Base-by-base conservation (phyloP, 2,888 invertebrate species). In the Nomada fucata region DNA sequence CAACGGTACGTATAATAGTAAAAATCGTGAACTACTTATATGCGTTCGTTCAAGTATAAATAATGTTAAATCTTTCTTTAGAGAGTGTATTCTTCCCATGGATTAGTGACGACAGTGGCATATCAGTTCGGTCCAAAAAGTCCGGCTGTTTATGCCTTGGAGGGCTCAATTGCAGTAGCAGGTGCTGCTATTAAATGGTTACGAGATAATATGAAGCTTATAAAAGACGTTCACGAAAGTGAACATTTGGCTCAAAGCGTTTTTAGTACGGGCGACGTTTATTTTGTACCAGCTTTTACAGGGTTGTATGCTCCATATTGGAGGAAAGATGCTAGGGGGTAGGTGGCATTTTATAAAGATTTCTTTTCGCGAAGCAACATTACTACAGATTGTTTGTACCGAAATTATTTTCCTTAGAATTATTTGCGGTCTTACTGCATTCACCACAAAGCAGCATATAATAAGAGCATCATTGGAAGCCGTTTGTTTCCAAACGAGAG, bases 261-360 rank as follows among this genome's bases (percentile, higher is more conserved):
- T 52, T 96, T 97, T 89, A 97, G 97, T 61, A 98, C 98, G 0
- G 98, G 98, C 0, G 99, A 99, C 90, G 98, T 99, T 18, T 99
- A 99, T 94, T 99, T 99, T 94, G 99, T 99, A 42, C 99, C 99
- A 0, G 99, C 99, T 0, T 99, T 99, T 93, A 98, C 97, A 63
- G 99, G 99, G 0, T 94, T 99, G 0, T 99, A 98, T 94, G 99
- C 99, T 72, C 99, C 99, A 0, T 98, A 99, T 92, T 99, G 99
- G 99, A 96, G 98, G 91, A 97, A 98, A 91, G 98, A 99, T 93
- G 99, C 99, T 0, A 95, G 98, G 93, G 98, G 98, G 97, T 96
- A 20, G 20, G 29, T 67, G 63, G 1, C 44, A 52, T 9, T 29
- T 74, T 57, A 1, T 15, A 29, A 47, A 52, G 7, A 50, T 53